Evolutionary conservation across 2,888 invertebrate genomes (phyloP).

Genomic region (Lutraria lutraria): DNA sequence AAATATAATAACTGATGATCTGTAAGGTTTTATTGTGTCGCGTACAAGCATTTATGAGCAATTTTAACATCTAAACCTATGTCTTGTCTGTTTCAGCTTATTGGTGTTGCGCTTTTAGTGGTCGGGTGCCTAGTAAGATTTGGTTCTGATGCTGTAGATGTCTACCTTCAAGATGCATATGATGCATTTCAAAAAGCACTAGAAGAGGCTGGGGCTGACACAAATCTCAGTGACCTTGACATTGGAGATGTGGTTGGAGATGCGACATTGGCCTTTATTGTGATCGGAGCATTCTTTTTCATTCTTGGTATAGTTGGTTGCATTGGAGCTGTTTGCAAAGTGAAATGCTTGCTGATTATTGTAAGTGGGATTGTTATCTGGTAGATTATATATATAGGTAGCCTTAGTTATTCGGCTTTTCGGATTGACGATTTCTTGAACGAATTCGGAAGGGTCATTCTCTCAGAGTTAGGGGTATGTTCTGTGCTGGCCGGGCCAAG

Average conservation of each 20-base stretch:
- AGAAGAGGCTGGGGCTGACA: slow-evolving; percentile 37
- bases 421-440: too few species aligned
- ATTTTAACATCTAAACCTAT: too few species aligned
- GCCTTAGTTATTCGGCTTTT: too few species aligned
- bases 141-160: slow-evolving; percentile 58
- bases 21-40: too few species aligned
- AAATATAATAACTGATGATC: too few species aligned
- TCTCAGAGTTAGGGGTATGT: too few species aligned
- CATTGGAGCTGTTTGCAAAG: slow-evolving; percentile 80
- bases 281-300: slow-evolving; percentile 80
- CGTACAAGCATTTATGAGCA: too few species aligned
- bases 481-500: too few species aligned
- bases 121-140: slow-evolving; percentile 61
- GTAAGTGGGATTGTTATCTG: slow-evolving; percentile 71
- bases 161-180: slow-evolving; percentile 62
- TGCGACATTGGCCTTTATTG: slow-evolving; percentile 78
- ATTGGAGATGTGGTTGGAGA: slow-evolving; percentile 76
- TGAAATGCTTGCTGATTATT: slow-evolving; percentile 74
- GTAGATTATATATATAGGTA: too few species aligned
- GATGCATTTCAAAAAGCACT: slow-evolving; percentile 58
- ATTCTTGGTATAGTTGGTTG: slow-evolving; percentile 79
- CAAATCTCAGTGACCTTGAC: slow-evolving; percentile 70
- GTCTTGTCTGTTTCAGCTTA: slow-evolving; percentile 45
- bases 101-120: slow-evolving; percentile 55
- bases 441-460: too few species aligned